phyloP scores from a whole-genome alignment of 2,888 invertebrate genomes.

The Leptinotarsa tumamoca region DNA sequence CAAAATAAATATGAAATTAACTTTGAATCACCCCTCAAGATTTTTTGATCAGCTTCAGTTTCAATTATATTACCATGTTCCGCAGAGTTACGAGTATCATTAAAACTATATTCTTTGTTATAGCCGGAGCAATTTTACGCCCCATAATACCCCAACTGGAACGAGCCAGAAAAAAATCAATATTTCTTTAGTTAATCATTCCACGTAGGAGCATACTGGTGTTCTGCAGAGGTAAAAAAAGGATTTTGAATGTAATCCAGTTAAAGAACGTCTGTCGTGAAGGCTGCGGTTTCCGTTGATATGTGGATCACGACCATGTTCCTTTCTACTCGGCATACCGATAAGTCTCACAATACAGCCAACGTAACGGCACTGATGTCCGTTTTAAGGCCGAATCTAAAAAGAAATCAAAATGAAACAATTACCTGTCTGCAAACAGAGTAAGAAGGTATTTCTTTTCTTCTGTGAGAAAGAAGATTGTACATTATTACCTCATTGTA shows the following conservation, averaged over 20 bases:
- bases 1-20: no score
- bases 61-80: no score
- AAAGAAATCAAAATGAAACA: not conserved
- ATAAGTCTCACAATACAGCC: slow-evolving; percentile 13
- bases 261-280: slow-evolving; percentile 57
- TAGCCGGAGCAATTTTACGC: no score
- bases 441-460: not conserved
- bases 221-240: slow-evolving; percentile 38
- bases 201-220: slow-evolving; percentile 18
- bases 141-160: no score
- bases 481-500: no score
- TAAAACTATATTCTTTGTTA: no score
- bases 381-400: not conserved
- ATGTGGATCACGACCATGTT: slow-evolving; percentile 56
- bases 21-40: no score
- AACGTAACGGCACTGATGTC: slow-evolving; percentile 1
- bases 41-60: no score
- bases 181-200: slow-evolving; percentile 10
- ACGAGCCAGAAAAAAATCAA: not conserved
- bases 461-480: no score
- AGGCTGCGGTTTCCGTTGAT: slow-evolving; percentile 51
- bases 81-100: no score
- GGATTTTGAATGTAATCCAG: slow-evolving; percentile 58
- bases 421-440: not conserved
- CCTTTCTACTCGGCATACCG: slow-evolving; percentile 10